Evolutionary conservation across 1,140 invertebrate genomes (phyloP).

Genomic region (Heterodera carotae): DNA sequence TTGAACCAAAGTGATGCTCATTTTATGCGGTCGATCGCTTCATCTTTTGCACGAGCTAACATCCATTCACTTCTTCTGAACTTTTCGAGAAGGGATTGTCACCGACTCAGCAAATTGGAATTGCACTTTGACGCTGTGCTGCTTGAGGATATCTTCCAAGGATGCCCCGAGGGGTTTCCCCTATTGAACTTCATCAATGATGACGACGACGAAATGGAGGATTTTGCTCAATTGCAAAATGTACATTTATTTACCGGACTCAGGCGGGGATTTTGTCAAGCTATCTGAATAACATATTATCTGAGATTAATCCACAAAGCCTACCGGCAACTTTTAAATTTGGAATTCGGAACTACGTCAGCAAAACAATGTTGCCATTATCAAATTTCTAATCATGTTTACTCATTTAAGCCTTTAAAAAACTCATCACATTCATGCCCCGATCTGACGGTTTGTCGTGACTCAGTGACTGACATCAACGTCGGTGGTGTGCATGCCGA

Average conservation of each 20-base stretch:
- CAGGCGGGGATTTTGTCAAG: too few species aligned
- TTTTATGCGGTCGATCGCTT: background rate
- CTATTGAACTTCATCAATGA: background rate
- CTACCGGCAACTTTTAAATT: too few species aligned
- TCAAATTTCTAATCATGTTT: background rate
- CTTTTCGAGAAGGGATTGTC: slow-evolving; percentile 7
- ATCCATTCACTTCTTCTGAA: background rate
- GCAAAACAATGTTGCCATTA: too few species aligned
- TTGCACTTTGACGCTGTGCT: background rate
- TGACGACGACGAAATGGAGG: background rate
- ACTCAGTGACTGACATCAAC: too few species aligned
- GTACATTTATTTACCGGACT: too few species aligned
- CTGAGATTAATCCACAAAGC: too few species aligned
- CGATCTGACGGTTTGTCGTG: background rate
- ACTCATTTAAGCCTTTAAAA: background rate
- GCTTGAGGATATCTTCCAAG: background rate
- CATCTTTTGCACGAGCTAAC: background rate
- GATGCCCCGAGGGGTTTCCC: background rate
- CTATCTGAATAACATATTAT: too few species aligned
- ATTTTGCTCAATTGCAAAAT: background rate
- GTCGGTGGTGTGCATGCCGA: background rate
- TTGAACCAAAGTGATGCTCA: background rate
- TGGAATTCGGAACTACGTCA: too few species aligned
- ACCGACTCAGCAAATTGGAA: background rate
- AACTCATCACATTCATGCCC: too few species aligned